A percentile compares a stretch with the other conserved stretches of the same genome.
Conservation (phyloP, 2,113 vertebrate species). For the Hypocryptadius cinnamomeus region DNA sequence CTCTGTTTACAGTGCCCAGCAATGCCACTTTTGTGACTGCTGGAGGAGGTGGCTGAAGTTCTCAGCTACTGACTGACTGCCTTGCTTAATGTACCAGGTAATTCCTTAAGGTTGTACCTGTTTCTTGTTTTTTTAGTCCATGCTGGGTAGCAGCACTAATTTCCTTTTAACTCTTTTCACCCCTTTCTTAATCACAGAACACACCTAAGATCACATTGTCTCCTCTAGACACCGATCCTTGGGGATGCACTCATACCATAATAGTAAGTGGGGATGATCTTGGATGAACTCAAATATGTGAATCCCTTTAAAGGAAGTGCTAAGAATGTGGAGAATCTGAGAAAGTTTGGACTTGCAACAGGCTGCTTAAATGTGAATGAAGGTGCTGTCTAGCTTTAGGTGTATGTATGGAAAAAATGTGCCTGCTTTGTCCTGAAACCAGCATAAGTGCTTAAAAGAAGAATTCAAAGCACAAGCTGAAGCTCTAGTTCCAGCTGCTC, state of each 20-base stretch:
- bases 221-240: background rate
- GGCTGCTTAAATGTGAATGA: background rate
- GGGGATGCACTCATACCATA: background rate
- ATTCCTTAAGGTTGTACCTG: background rate
- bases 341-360: background rate
- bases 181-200: background rate
- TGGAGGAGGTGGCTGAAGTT: background rate
- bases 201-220: accelerated
- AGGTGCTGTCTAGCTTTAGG: background rate
- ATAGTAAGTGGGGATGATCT: background rate
- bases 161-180: background rate
- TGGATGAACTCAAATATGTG: background rate
- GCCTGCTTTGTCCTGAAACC: background rate
- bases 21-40: background rate
- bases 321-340: background rate
- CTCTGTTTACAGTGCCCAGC: background rate
- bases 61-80: background rate
- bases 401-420: background rate
- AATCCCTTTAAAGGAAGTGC: background rate
- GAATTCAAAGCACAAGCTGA: background rate
- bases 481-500: background rate
- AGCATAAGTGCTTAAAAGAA: background rate
- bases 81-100: background rate
- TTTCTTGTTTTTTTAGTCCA: background rate
- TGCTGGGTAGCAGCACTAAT: background rate